Evolutionary conservation across 2,888 invertebrate genomes (phyloP).

Genomic region (Lysandra bellargus): DNA sequence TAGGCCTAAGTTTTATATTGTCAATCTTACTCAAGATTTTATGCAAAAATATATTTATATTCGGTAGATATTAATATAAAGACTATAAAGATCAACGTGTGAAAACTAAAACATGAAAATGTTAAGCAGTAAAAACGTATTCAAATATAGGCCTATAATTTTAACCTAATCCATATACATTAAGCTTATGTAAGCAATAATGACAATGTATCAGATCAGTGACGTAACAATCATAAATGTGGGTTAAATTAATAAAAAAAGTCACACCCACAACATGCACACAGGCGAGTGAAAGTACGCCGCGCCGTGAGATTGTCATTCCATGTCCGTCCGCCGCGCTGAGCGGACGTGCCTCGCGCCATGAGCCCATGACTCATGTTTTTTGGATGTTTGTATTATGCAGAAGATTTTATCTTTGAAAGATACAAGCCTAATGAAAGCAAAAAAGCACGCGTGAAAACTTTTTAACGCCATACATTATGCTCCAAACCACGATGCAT

Average conservation of each 20-base stretch:
- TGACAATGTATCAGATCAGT: constrained; percentile 58
- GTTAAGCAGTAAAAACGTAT: background rate
- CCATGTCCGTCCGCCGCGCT: constrained; percentile 46
- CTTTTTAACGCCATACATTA: too few relatives aligned
- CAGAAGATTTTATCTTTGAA: too few relatives aligned
- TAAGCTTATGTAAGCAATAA: constrained; percentile 38
- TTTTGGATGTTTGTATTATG: background rate
- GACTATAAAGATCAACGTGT: background rate
- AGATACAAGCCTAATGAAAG: too few relatives aligned
- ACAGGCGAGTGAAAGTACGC: constrained; percentile 59
- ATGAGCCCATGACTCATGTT: background rate
- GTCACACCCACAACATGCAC: constrained; percentile 56
- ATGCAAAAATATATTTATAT: too few relatives aligned
- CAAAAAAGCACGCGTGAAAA: too few relatives aligned
- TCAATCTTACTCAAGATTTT: too few relatives aligned
- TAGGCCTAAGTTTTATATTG: too few relatives aligned
- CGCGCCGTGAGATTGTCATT: constrained; percentile 48
- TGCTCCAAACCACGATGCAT: background rate
- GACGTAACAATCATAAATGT: constrained; percentile 73
- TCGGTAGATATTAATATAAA: too few relatives aligned
- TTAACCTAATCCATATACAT: constrained; percentile 25
- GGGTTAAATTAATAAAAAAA: constrained; percentile 74
- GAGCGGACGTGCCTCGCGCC: constrained; percentile 44
- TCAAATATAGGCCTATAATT: background rate
- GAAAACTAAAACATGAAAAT: background rate